Evolutionary conservation across 2,113 vertebrate genomes (phyloP), one percentile per base, ranked within the genome.

Genomic region (Elgaria multicarinata): DNA sequence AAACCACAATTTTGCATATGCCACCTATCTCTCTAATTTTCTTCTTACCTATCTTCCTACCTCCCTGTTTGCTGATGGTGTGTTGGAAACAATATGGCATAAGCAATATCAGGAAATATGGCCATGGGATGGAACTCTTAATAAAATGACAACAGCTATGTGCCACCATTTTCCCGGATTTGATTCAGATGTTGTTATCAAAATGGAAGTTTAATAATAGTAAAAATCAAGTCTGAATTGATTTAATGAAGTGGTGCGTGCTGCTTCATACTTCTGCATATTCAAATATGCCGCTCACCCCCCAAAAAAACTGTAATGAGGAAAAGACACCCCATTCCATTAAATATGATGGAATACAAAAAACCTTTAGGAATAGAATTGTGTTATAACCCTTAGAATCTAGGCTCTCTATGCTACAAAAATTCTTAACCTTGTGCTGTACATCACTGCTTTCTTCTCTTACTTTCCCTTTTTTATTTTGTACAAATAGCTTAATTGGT

Each of bases 401-500:
- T 89, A 83, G 83, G 66, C 90, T 22, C 26, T 78, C 36, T 36
- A 79, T 87, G 31, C 82, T 92, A 93, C n/a, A 72, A 69, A 90
- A 72, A 44, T 1, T 16, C 83, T 90, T 88, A 90, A 6, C 58
- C 71, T 78, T 39, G 79, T 67, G 9, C n/a, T 91, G 0, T 50
- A 86, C 3, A 87, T 92, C 62, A 9, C 90, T 26, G 55, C 91
- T 13, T 26, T 90, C 72, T 24, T 90, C 90, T 86, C 44, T 26
- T 64, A 87, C 78, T 83, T 91, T 67, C 36, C 87, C 67, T 87
- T 1, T 13, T 93, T 93, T 82, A 66, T 71, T 84, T 69, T 36
- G 66, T 67, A 66, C 72, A 93, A 96, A 95, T 95, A 95, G 88
- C 89, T 2, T 94, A 96, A 96, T 83, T 96, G 90, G 55, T 94